phyloP scores from a whole-genome alignment of 1,140 invertebrate species.

The Drosophila ogumai region DNA sequence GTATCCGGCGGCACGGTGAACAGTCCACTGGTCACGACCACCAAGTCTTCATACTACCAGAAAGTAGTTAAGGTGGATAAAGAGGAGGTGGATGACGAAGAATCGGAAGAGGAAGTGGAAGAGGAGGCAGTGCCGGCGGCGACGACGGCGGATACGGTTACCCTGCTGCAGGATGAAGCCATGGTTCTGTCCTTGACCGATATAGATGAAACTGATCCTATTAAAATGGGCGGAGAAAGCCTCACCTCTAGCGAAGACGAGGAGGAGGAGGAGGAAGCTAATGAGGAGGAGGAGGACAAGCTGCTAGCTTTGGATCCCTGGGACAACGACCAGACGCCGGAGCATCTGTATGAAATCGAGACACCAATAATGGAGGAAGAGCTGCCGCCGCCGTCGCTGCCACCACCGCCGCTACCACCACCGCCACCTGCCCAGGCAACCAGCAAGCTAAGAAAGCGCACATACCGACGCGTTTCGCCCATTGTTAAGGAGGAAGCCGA shows the following conservation, averaged over 20 bases:
- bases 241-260: background rate
- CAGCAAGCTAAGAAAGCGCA: constrained; percentile 2
- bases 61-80: background rate
- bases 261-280: too few relatives aligned
- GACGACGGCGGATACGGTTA: background rate
- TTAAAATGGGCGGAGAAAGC: constrained; percentile 11
- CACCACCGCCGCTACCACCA: background rate
- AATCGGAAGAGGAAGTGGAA: background rate
- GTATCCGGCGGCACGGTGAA: background rate
- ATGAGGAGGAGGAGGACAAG: constrained; percentile 5
- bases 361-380: constrained; percentile 24
- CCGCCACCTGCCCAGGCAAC: background rate
- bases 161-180: constrained; percentile 13
- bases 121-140: background rate
- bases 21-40: background rate
- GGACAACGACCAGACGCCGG: constrained; percentile 32
- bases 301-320: constrained; percentile 13
- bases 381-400: background rate
- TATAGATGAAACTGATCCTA: constrained; percentile 13
- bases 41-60: constrained; percentile 2
- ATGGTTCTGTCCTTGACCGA: constrained; percentile 13
- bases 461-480: constrained; percentile 29
- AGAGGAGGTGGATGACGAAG: background rate
- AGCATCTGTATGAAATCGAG: constrained; percentile 38
- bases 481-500: constrained; percentile 3